Evolutionary conservation across 92 coral and sea anemone species (phyloP), one percentile per base, ranked within the genome.

Genomic region (Actinostola sp.): DNA sequence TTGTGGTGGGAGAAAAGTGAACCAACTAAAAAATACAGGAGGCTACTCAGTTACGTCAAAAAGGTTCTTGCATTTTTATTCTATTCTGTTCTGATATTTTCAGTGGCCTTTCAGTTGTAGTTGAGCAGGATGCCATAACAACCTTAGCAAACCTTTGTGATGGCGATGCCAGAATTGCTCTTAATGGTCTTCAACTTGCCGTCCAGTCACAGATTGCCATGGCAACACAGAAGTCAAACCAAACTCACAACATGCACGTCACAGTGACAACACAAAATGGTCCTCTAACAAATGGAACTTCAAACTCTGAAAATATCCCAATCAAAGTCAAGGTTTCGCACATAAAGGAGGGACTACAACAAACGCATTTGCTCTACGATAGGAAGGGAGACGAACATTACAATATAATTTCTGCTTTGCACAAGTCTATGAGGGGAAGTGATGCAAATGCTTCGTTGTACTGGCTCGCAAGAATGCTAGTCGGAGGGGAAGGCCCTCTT

Each of bases 401-500:
- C 33, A 94, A 94, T 54, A 88, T 89, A 8, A 94, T 94, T 39
- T 94, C 98, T 11, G 98, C 98, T 3, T 79, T 94, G 43, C 98
- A 94, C 82, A 94, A 94, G 76, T 94, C 98, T 34, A 83, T 94
- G 30, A 81, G 98, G 41, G 98, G 98, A 33, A 80, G 92, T 44
- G 97, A 94, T 66, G 98, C 82, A 29, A 94, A 88, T 86, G 98
- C 98, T 5, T 81, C 97, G 24, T 83, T 94, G 49, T 94, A 94
- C 70, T 94, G 98, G 98, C 58, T 94, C 23, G 98, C 97, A 6
- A 83, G 98, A 54, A 94, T 94, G 97, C 92, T 94, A 19, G 87
- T 67, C 20, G 98, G 97, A n/a, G 98, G 98, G 21, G 98, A 94
- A 43, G 92, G 88, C 20, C 98, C 98, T 1, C 66, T 94, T 39